These are phyloP conservation scores for Macrotrachela quadricornifera DNA, from an alignment of 1,140 invertebrate species.

Conservation along the genomic window DNA sequence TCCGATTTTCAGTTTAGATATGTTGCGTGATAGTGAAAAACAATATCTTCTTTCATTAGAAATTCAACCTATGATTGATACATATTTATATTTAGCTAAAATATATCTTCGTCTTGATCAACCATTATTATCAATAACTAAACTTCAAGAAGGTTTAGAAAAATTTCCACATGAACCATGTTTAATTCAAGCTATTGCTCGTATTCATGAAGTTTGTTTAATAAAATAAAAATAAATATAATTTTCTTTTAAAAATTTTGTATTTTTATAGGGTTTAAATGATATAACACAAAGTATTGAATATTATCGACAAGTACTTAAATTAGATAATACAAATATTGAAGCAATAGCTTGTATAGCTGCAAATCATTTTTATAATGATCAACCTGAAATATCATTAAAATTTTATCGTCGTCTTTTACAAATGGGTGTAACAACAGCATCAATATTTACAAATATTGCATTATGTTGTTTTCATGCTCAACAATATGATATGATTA, in stretches of 20 bases:
- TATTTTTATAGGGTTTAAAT: conserved; percentile 40
- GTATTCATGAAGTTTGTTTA: conserved; percentile 35
- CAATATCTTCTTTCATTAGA: conserved; percentile 61
- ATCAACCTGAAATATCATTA: conserved; percentile 85
- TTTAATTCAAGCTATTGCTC: conserved; percentile 64
- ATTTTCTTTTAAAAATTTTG: conserved; percentile 2
- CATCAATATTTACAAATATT: conserved; percentile 84
- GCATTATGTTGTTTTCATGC: conserved; percentile 87
- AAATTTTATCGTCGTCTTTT: conserved; percentile 80
- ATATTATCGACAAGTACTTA: conserved; percentile 61
- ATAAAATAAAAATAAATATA: background rate
- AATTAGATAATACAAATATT: conserved; percentile 70
- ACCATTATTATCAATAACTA: conserved; percentile 64
- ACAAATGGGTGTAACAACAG: conserved; percentile 78
- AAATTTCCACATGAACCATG: conserved; percentile 61
- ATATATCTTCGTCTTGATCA: conserved; percentile 66
- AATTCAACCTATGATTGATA: conserved; percentile 51
- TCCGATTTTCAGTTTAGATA: conserved; percentile 40
- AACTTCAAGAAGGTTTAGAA: conserved; percentile 57
- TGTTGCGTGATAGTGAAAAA: conserved; percentile 70
- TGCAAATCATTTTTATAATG: conserved; percentile 86
- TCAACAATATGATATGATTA: conserved; percentile 81
- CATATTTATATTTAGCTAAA: conserved; percentile 44
- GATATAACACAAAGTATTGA: conserved; percentile 43
- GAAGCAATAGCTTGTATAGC: conserved; percentile 93